Percentiles rank a stretch among this genome's conserved stretches.
phyloP scores from a whole-genome alignment of 2,888 invertebrate species.

The Dendrolimus pini region DNA sequence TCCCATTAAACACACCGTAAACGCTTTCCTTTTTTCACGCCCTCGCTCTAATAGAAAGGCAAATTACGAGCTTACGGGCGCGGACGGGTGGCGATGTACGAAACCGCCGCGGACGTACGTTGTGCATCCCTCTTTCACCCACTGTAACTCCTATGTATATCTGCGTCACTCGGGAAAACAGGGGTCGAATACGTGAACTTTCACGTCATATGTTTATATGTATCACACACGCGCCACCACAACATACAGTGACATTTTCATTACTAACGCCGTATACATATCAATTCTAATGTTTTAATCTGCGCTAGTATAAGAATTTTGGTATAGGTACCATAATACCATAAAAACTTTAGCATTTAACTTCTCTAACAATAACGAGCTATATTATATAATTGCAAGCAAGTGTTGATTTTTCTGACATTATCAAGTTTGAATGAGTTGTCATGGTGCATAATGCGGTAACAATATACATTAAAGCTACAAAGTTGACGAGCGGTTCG shows the following conservation, averaged over 20 bases:
- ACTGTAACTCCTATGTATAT: constrained; percentile 42
- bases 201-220: constrained; percentile 55
- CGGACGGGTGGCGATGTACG: constrained; percentile 76
- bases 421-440: constrained; percentile 30
- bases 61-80: constrained; percentile 77
- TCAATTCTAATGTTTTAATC: too few species aligned
- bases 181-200: constrained; percentile 67
- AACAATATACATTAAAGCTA: constrained; percentile 11
- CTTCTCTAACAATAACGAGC: too few species aligned
- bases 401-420: too few species aligned
- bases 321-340: too few species aligned
- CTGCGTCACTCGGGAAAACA: constrained; percentile 53
- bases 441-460: constrained; percentile 32
- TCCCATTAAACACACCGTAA: constrained; percentile 76
- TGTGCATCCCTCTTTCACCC: constrained; percentile 55
- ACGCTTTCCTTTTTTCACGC: constrained; percentile 78
- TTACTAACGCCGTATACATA: not conserved
- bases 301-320: too few species aligned
- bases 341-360: too few species aligned
- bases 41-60: constrained; percentile 77
- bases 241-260: not conserved
- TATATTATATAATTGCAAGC: too few species aligned
- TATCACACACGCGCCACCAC: not conserved
- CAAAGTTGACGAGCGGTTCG: constrained; percentile 59
- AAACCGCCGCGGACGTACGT: constrained; percentile 60